Evolutionary conservation across 2,888 invertebrate species (phyloP).

Genomic region (Drosophila differens): DNA sequence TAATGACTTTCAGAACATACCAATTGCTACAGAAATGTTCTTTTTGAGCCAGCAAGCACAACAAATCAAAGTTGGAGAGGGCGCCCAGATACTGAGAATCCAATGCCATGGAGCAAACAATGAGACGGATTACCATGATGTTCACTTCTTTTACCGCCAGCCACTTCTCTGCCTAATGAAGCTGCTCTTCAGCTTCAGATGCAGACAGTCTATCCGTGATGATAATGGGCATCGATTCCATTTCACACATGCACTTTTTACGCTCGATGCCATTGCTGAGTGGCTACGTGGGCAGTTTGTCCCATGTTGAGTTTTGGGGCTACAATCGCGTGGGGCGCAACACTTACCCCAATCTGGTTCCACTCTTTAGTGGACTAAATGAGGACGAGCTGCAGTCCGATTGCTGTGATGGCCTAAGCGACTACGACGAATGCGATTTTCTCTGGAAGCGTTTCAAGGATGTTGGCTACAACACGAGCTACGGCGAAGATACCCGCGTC

Average conservation of each 20-base stretch:
- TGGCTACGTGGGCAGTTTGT: conserved; percentile 85
- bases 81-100: not conserved
- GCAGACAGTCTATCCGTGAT: conserved; percentile 88
- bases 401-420: conserved; percentile 86
- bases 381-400: conserved; percentile 87
- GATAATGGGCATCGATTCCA: conserved; percentile 92
- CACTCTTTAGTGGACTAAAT: conserved; percentile 90
- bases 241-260: conserved; percentile 93
- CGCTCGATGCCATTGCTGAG: conserved; percentile 90
- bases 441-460: conserved; percentile 91
- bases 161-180: not conserved
- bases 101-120: not conserved
- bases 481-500: conserved; percentile 91
- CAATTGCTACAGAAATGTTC: not conserved
- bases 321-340: conserved; percentile 97
- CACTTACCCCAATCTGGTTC: conserved; percentile 94
- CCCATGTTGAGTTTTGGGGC: conserved; percentile 90
- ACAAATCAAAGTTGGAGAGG: not conserved
- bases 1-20: conserved; percentile 3
- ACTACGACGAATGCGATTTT: conserved; percentile 90
- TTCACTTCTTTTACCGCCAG: conserved; percentile 27
- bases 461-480: conserved; percentile 89
- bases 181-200: not conserved
- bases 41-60: not conserved
- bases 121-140: conserved; percentile 21